A percentile compares a stretch with the other conserved stretches of the same genome.
These are phyloP conservation scores for Drosophila eugracilis DNA, from an alignment of 1,140 invertebrate genomes.

Conservation along the genomic window DNA sequence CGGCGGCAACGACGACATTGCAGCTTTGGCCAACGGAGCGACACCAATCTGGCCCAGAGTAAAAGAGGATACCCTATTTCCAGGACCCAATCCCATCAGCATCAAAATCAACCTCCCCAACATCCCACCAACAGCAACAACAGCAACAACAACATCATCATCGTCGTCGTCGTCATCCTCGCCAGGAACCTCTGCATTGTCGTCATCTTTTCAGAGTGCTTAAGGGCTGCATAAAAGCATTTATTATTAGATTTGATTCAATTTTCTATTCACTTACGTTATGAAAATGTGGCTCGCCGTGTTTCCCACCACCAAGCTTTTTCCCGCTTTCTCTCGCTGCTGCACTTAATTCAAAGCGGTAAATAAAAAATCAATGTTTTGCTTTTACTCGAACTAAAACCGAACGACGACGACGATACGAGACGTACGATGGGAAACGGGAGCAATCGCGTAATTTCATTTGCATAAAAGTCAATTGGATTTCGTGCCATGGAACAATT, in stretches of 20 bases:
- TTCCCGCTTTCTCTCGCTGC: slow-evolving; percentile 18
- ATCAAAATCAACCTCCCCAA: neutral
- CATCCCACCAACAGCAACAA: neutral
- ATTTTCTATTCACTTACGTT: slow-evolving; percentile 84
- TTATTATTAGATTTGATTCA: slow-evolving; percentile 84
- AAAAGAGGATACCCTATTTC: slow-evolving; percentile 19
- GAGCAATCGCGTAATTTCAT: slow-evolving; percentile 77
- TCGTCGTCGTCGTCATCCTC: slow-evolving; percentile 26
- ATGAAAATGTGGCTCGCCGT: slow-evolving; percentile 79
- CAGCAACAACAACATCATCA: neutral
- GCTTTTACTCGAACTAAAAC: slow-evolving; percentile 51
- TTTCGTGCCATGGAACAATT: slow-evolving; percentile 72
- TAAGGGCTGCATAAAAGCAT: slow-evolving; percentile 83
- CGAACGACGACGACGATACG: slow-evolving; percentile 4
- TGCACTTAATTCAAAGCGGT: slow-evolving; percentile 76
- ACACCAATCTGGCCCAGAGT: slow-evolving; percentile 66
- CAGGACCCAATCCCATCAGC: slow-evolving; percentile 4
- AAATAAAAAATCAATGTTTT: slow-evolving; percentile 82
- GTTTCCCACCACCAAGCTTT: slow-evolving; percentile 16
- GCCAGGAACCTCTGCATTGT: slow-evolving; percentile 46
- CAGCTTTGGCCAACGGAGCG: slow-evolving; percentile 70
- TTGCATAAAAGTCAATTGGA: slow-evolving; percentile 83
- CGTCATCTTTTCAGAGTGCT: slow-evolving; percentile 82
- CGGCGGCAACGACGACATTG: slow-evolving; percentile 60
- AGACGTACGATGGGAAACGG: slow-evolving; percentile 8